These are phyloP conservation scores for Vimba vimba DNA, from an alignment of 2,113 vertebrate genomes.

Conservation along the genomic window DNA sequence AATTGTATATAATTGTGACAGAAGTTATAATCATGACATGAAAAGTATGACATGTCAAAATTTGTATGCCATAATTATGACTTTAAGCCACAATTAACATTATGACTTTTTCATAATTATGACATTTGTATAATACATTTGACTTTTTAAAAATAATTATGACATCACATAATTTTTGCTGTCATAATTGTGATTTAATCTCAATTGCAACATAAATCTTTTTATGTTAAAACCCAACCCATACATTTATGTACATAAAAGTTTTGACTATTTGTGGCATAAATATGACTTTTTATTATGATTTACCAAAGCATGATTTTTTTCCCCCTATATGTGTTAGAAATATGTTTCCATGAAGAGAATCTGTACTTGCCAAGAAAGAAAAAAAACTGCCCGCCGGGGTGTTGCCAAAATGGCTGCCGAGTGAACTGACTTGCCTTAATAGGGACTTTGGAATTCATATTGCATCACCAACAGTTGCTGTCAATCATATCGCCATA, in stretches of 20 bases:
- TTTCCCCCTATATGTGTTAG: neutral
- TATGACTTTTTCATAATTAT: neutral
- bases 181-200: neutral
- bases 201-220: too few species aligned
- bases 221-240: too few species aligned
- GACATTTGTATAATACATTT: neutral
- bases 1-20: neutral
- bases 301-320: neutral
- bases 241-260: too few species aligned
- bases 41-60: neutral
- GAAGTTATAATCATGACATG: neutral
- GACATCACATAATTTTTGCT: neutral
- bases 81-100: too few species aligned
- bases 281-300: neutral
- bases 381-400: neutral
- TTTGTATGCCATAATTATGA: neutral
- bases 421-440: conserved; percentile 2
- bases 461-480: neutral
- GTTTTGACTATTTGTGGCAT: neutral
- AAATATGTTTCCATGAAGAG: neutral
- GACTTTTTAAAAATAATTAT: neutral
- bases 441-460: conserved; percentile 18
- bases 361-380: neutral
- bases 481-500: conserved; percentile 15
- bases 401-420: neutral